Percentiles rank a stretch among this genome's conserved stretches.
These are phyloP conservation scores for Falco punctatus DNA, from an alignment of 2,113 vertebrate species.

Conservation along the genomic window DNA sequence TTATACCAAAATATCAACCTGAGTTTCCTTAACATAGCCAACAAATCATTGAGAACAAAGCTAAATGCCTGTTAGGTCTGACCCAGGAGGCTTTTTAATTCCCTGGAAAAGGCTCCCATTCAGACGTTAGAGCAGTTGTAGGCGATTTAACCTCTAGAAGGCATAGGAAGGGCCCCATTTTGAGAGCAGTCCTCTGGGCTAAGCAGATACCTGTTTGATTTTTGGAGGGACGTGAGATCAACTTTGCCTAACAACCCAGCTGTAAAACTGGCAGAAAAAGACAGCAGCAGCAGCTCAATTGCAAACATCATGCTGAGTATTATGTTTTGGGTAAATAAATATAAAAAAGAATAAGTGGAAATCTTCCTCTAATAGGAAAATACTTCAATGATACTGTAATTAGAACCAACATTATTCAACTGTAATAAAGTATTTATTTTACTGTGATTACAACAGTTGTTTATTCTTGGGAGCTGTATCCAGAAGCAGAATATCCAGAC, in stretches of 20 bases:
- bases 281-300: constrained; percentile 10
- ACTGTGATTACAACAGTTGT: constrained; percentile 48
- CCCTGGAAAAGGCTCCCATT: background rate
- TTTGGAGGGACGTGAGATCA: background rate
- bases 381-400: constrained; percentile 57
- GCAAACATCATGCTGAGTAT: constrained; percentile 10
- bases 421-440: constrained; percentile 51
- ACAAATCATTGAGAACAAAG: background rate
- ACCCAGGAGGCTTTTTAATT: background rate
- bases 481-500: constrained; percentile 7
- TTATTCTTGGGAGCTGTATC: constrained; percentile 42
- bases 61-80: background rate
- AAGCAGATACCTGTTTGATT: constrained; percentile 25
- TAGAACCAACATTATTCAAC: constrained; percentile 54
- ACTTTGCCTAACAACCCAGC: constrained; percentile 8
- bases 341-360: constrained; percentile 49
- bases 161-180: background rate
- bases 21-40: background rate
- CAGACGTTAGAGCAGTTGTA: background rate
- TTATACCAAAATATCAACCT: background rate
- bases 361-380: constrained; percentile 53
- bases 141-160: background rate
- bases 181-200: background rate
- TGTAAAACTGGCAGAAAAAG: constrained; percentile 3
- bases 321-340: constrained; percentile 63